Base-by-base conservation (phyloP, 1,140 invertebrate genomes). In the Doryteuthis pealeii region DNA sequence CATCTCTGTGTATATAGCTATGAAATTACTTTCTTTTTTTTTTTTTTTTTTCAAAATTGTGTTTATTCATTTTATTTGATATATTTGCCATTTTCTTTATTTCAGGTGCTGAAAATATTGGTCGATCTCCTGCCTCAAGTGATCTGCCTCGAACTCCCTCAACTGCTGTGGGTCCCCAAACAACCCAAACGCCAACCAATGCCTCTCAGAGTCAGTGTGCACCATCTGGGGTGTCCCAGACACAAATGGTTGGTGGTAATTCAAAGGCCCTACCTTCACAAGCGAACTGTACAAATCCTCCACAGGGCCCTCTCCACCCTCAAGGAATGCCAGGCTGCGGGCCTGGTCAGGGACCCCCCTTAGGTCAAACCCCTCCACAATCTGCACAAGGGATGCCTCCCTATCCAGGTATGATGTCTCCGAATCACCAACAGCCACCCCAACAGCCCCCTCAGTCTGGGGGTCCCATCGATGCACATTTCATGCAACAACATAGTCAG, bases 401-500 rank as follows among this genome's bases (percentile, higher is more conserved):
- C 54, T 28, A 15, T 62, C 54, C 54, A 4, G 26, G 54, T 62
- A 62, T 62, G 54, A 28, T 62, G 18, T 62, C 54, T 62, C 54
- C 54, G 1, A 62, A 62, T 28, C 54, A 62, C 26, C 35, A 40
- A 40, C 35, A 40, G 35, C 58, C 58, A 62, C 22, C 28, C 2
- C 58, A 62, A 5, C 32, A 31, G 12, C 6, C 67, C n/a, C 72
- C 12, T 22, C 76, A 74, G 12, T 66, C 77, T 30, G 76, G 75
- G 54, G 76, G 77, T 33, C 72, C 77, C 54, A 77, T 72, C 58
- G 78, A 82, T 43, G 71, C 73, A 70, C 74, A 78, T 22, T 84
- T 87, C 71, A 81, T 87, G 93, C 96, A 97, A 89, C 96, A 98
- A 86, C 96, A 97, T 88, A 98, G 94, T 90, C 96, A 98, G 88